Evolutionary conservation across 2,113 vertebrate species (phyloP), one percentile per base, ranked within the genome.

Genomic region (Potamarius usumacintae): DNA sequence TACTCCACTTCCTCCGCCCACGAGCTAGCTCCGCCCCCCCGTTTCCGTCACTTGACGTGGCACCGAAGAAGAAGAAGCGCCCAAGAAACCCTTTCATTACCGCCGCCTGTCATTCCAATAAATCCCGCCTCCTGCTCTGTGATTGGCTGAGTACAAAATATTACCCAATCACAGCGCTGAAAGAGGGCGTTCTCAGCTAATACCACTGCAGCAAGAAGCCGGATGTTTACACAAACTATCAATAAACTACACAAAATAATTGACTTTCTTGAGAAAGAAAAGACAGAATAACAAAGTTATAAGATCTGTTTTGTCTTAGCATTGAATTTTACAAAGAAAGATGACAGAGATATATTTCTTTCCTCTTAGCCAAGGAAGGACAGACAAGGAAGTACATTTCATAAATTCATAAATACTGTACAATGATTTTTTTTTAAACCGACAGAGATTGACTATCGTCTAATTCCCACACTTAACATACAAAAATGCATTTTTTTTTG

Each of bases 41-140:
- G 76, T 5, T 76, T 83, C 91, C 89, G 89, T 91, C 90, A 91
- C 27, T 88, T 88, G 90, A 92, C 91, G 90, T 92, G 91, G 91
- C 91, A 91, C 48, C 67, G 50, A 58, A 85, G 77, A 18, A 22
- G 57, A 42, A 42, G 42, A 42, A 42, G 42, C 76, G 55, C 27
- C 34, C 30, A 5, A 42, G n/a, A 18, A n/a, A 10, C 42, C 42
- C 30, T 2, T 20, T 85, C 82, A 74, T 2, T n/a, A 1, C 12
- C 42, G 1, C 55, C 57, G 25, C 27, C 25, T 25, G 18, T 34
- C 6, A 48, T 34, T 15, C 27, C 0, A 74, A 2, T 6, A 52
- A 12, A 8, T 25, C 57, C n/a, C 25, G 55, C 58, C 69, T 42
- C 20, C 77, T 71, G 1, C 0, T 34, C 20, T 71, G 17, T 34